These are phyloP conservation scores for Hippocampus kuda DNA, from an alignment of 2,797 vertebrate genomes.

Conservation along the genomic window DNA sequence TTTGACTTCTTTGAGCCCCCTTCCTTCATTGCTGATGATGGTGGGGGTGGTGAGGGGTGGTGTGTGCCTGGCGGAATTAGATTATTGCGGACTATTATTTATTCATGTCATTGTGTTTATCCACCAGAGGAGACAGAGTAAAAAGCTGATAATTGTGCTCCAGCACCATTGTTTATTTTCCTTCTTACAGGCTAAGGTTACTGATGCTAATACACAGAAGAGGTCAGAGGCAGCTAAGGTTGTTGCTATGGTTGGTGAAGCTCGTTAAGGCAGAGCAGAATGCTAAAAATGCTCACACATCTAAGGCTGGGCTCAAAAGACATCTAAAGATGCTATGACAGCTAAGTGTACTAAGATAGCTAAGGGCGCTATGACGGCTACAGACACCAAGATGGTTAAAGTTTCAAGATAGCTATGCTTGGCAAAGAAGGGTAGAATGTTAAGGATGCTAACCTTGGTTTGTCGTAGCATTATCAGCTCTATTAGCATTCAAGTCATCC, in stretches of 20 bases:
- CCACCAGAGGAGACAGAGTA: neutral
- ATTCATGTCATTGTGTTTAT: conserved; percentile 67
- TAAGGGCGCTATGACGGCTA: neutral
- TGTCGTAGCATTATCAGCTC: too few relatives aligned
- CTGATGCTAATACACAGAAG: neutral
- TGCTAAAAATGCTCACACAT: neutral
- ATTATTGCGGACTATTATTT: conserved; percentile 66
- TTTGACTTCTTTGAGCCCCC: conserved; percentile 39
- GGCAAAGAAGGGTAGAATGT: neutral
- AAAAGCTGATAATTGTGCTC: conserved; percentile 49
- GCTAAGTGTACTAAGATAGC: neutral
- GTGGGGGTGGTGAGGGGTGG: neutral
- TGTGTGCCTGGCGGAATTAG: conserved; percentile 42
- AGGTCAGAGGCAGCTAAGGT: neutral
- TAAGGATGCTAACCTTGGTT: neutral
- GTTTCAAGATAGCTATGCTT: too few relatives aligned
- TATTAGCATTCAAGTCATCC: too few relatives aligned
- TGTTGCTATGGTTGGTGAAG: neutral
- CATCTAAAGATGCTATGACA: too few relatives aligned
- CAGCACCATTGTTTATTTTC: conserved; percentile 42
- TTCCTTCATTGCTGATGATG: conserved; percentile 31
- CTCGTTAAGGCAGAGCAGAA: neutral
- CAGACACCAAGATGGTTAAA: too few relatives aligned
- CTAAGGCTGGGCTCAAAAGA: neutral
- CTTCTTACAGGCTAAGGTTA: conserved; percentile 21